Evolutionary conservation across 2,113 vertebrate species (phyloP).

Genomic region (Aegotheles bennettii): DNA sequence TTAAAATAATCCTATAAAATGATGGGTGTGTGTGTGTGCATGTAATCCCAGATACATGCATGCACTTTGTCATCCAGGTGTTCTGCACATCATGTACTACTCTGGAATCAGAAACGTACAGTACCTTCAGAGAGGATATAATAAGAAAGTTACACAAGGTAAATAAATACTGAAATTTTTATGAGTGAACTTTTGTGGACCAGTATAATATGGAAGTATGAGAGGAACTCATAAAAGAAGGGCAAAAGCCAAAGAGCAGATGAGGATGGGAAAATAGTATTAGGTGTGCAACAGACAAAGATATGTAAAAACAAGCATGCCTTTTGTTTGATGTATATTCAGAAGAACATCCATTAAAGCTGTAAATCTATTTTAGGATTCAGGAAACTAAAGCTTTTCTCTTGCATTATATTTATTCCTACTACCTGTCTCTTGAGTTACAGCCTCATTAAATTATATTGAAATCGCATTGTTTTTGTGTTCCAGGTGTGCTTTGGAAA

Average conservation of each 20-base stretch:
- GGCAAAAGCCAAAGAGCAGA: constrained; percentile 21
- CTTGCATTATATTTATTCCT: not conserved
- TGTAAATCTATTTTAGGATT: not conserved
- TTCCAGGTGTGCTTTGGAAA: not conserved
- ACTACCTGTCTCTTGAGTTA: not conserved
- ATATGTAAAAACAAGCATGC: not conserved
- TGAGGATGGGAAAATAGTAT: not conserved
- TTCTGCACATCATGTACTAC: not conserved
- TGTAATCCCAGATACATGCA: not conserved
- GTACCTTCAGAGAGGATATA: not conserved
- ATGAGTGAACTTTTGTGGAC: constrained; percentile 22
- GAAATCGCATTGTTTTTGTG: not conserved
- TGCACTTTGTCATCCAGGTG: not conserved
- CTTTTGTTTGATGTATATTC: not conserved
- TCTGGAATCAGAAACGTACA: constrained; percentile 46
- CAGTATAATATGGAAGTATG: not conserved
- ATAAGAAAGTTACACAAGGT: not conserved
- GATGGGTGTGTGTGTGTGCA: fast-evolving
- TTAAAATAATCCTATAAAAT: not conserved
- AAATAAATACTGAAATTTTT: constrained; percentile 53
- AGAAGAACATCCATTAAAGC: not conserved
- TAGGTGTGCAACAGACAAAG: not conserved
- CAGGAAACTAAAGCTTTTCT: not conserved
- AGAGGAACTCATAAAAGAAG: constrained; percentile 35
- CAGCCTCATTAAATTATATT: not conserved